Percentiles rank a stretch among this genome's conserved stretches.
These are phyloP conservation scores for Zapornia atra DNA, from an alignment of 2,113 vertebrate species.

Conservation along the genomic window DNA sequence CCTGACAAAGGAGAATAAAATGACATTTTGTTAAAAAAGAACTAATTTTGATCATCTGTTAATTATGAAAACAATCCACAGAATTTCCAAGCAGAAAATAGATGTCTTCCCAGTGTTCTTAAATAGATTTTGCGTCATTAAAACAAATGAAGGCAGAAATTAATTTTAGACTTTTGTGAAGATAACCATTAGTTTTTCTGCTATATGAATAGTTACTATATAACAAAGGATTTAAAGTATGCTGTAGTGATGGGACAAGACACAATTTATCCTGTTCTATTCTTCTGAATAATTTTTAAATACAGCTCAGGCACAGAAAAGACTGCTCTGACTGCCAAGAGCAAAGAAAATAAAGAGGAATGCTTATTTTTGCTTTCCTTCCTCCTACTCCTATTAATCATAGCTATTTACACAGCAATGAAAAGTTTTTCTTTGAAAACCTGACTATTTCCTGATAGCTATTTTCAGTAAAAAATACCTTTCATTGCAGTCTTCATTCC, in stretches of 20 bases:
- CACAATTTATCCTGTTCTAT: neutral
- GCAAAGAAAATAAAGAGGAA: neutral
- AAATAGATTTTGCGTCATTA: neutral
- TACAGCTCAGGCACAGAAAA: neutral
- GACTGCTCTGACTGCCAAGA: neutral
- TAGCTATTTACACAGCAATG: neutral
- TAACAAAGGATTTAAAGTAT: neutral
- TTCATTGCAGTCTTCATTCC: conserved; percentile 95
- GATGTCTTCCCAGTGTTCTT: neutral
- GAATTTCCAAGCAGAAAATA: neutral
- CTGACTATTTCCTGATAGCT: neutral
- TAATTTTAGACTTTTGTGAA: neutral
- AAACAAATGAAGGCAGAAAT: neutral
- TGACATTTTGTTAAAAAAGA: neutral
- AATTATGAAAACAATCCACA: neutral
- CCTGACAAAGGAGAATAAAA: conserved; percentile 75
- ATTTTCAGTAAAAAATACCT: conserved; percentile 75
- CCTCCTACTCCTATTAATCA: neutral
- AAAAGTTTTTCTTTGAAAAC: neutral
- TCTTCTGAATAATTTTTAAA: neutral
- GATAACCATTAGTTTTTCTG: neutral
- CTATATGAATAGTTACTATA: neutral
- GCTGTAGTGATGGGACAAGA: neutral
- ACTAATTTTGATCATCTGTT: neutral
- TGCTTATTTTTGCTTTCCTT: neutral